Conservation (phyloP, 2,797 vertebrate species). For the Hyperoplus immaculatus region DNA sequence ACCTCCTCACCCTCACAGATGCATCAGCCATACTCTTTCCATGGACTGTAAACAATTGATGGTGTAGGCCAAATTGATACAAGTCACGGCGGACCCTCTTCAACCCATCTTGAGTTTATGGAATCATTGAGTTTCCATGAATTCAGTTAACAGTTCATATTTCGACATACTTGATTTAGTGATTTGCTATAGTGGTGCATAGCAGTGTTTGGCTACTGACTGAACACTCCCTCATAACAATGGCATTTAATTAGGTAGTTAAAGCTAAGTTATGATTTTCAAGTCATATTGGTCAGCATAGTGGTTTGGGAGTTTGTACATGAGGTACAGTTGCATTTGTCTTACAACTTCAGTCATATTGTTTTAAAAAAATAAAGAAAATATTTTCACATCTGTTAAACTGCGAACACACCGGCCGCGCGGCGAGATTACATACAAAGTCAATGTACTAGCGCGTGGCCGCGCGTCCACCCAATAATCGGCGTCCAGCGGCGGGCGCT, state of each 20-base stretch:
- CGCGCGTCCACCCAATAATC: too few species aligned
- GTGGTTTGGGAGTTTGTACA: neutral
- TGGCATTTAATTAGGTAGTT: slow-evolving; percentile 26
- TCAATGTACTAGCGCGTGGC: too few species aligned
- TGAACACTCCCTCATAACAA: slow-evolving; percentile 7
- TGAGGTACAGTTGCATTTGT: slow-evolving; percentile 19
- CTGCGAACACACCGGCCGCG: too few species aligned
- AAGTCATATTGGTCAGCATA: neutral
- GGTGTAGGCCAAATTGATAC: slow-evolving; percentile 6
- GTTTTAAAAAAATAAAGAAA: neutral
- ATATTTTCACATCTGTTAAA: neutral
- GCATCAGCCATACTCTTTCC: slow-evolving; percentile 35
- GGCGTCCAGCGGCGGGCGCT: too few species aligned
- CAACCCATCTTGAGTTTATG: slow-evolving; percentile 14
- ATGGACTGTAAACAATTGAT: slow-evolving; percentile 47
- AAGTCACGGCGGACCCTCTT: slow-evolving; percentile 9
- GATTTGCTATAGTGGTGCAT: neutral
- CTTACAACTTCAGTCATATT: slow-evolving; percentile 13
- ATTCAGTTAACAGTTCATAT: slow-evolving; percentile 20
- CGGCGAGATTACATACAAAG: too few species aligned
- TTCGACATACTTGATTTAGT: slow-evolving; percentile 29
- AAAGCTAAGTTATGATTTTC: slow-evolving; percentile 37
- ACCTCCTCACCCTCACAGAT: neutral
- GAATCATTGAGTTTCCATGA: neutral
- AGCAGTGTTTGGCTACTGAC: slow-evolving; percentile 19